phyloP scores from a whole-genome alignment of 2,888 invertebrate species.

The Opisthograptis luteolata region DNA sequence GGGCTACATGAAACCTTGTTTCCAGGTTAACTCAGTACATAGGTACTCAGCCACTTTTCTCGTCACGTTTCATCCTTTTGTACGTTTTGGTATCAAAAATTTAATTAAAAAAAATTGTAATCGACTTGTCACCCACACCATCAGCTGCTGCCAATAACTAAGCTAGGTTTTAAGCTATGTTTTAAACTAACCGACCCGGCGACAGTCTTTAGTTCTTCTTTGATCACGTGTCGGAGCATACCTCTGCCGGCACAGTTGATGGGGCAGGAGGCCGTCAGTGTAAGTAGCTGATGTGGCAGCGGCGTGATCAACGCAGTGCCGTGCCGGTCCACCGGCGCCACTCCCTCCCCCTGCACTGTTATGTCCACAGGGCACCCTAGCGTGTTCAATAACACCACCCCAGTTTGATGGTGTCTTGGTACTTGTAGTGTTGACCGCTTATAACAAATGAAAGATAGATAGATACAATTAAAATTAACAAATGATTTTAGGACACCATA shows the following conservation, averaged over 20 bases:
- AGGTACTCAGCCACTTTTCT: too few species aligned
- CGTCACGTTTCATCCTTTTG: too few species aligned
- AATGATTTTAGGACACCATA: too few species aligned
- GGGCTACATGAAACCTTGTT: too few species aligned
- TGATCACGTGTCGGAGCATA: conserved; percentile 54
- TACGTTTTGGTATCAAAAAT: too few species aligned
- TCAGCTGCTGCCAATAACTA: too few species aligned
- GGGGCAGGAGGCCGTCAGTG: conserved; percentile 52
- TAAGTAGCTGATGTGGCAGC: conserved; percentile 53
- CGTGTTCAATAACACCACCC: conserved; percentile 86
- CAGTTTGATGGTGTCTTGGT: conserved; percentile 70
- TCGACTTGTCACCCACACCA: too few species aligned
- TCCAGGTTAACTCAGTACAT: too few species aligned
- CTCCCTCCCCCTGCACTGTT: conserved; percentile 58
- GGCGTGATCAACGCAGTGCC: conserved; percentile 73
- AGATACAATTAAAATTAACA: too few species aligned
- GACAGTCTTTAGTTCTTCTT: conserved; percentile 56
- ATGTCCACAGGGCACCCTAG: conserved; percentile 83
- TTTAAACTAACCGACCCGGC: conserved; percentile 63
- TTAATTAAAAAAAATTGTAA: too few species aligned
- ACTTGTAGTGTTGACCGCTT: conserved; percentile 76
- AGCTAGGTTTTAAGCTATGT: too few species aligned
- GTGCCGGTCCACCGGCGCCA: conserved; percentile 60
- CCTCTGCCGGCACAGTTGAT: conserved; percentile 64
- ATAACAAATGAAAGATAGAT: too few species aligned